Evolutionary conservation across 2,113 vertebrate genomes (phyloP), one percentile per base, ranked within the genome.

Genomic region (Glaucomys volans): DNA sequence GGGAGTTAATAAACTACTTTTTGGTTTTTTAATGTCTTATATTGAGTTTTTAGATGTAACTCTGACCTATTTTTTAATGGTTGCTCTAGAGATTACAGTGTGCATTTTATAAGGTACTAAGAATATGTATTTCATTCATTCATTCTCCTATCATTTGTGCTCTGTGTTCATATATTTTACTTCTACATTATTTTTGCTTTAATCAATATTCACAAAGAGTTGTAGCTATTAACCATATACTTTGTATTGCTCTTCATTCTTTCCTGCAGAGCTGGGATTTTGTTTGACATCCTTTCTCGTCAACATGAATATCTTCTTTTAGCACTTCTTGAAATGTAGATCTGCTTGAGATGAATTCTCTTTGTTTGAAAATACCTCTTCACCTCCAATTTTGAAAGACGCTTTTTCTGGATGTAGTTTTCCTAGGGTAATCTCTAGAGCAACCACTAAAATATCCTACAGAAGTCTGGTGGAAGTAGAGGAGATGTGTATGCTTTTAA

Each of bases 391-490:
- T 50, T 64, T 66, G 54, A 89, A 90, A 52, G 59, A 30, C 22
- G 11, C 1, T 5, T 50, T 35, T 42, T 82, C 72, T 66, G 59
- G 57, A 66, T 66, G 22, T 66, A 67, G 12, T 26, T 79, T 90
- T 67, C 44, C 37, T 67, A 62, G 28, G 52, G 44, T 66, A 66
- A 75, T 42, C 17, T 28, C 26, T 44, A 75, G 72, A 26, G 12
- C 18, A 28, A 44, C 24, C 72, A 75, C 32, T 42, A 28, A 75
- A 42, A 44, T 24, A 69, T 42, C 9, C 22, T 13, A 83, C 4
- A 37, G 67, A 96, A 88, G n/a, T 74, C 59, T 83, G 76, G 35
- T 64, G 52, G 26, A 72, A 83, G 77, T 14, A 69, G 52, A 91
- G 40, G 47, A 81, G 26, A 20, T 75, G 67, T 24, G 22, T 62